Conservation (phyloP, 2,113 vertebrate genomes). For the Barnardius zonarius region DNA sequence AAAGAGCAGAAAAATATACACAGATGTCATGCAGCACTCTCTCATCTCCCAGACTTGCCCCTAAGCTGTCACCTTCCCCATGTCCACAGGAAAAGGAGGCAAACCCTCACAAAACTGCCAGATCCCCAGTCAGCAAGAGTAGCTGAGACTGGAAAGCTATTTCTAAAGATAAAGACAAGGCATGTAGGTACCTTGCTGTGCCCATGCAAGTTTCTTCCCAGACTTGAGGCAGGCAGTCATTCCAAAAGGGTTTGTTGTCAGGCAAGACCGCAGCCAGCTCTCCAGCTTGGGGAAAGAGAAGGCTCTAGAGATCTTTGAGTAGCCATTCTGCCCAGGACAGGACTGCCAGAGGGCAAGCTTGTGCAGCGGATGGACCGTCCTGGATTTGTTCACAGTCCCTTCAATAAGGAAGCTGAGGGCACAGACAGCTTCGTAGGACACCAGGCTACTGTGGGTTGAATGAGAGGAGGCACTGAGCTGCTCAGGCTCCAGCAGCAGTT, state of each 20-base stretch:
- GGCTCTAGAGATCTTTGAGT: constrained; percentile 72
- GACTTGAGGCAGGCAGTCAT: constrained; percentile 85
- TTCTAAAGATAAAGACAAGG: background rate
- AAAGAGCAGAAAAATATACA: background rate
- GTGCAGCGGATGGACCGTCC: constrained; percentile 77
- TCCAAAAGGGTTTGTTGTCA: constrained; percentile 85
- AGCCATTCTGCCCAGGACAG: constrained; percentile 79
- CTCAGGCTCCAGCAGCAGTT: constrained; percentile 88
- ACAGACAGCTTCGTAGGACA: constrained; percentile 80
- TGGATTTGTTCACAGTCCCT: constrained; percentile 73
- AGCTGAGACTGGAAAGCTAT: background rate
- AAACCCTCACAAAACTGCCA: background rate
- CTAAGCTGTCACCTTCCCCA: background rate
- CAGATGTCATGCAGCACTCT: background rate
- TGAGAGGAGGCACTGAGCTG: constrained; percentile 81
- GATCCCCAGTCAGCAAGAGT: background rate
- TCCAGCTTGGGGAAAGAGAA: constrained; percentile 85
- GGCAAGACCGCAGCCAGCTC: constrained; percentile 79
- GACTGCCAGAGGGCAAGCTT: constrained; percentile 81
- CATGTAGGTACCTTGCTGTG: constrained; percentile 80
- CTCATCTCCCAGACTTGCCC: background rate
- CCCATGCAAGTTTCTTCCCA: constrained; percentile 91
- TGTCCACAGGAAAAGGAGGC: background rate
- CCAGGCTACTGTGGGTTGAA: constrained; percentile 70
- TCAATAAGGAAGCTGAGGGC: constrained; percentile 89